These are phyloP conservation scores for Leucozona laternaria DNA, from an alignment of 2,888 invertebrate species.

Conservation along the genomic window DNA sequence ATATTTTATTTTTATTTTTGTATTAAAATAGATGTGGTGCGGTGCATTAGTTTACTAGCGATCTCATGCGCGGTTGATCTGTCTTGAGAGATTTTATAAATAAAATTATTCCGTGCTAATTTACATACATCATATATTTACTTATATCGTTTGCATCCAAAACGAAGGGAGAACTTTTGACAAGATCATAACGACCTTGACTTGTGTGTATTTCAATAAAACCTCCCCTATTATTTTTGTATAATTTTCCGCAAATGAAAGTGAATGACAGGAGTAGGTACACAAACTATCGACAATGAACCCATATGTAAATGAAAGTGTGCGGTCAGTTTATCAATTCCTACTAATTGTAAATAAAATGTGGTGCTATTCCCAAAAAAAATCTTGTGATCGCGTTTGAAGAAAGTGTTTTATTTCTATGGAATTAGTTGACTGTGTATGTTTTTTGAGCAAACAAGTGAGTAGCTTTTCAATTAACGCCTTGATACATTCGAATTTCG, in stretches of 20 bases:
- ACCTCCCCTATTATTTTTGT: neutral
- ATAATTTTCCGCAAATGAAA: neutral
- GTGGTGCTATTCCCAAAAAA: neutral
- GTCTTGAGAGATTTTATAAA: conserved; percentile 23
- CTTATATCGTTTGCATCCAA: neutral
- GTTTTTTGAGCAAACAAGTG: neutral
- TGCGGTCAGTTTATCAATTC: neutral
- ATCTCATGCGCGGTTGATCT: conserved; percentile 16
- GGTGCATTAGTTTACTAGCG: conserved; percentile 4
- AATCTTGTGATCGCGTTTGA: neutral
- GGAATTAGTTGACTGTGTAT: neutral
- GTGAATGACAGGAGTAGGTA: neutral
- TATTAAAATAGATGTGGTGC: conserved; percentile 60
- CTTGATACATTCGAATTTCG: conserved; percentile 21
- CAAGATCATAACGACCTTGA: conserved; percentile 45
- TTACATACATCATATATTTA: too few species aligned
- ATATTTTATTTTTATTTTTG: conserved; percentile 46
- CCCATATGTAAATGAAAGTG: neutral
- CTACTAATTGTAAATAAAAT: neutral
- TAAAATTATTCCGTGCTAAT: neutral
- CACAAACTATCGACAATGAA: neutral
- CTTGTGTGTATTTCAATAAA: neutral
- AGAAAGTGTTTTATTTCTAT: neutral
- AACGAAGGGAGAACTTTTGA: conserved; percentile 14
- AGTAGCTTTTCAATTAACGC: conserved; percentile 46